A percentile compares a stretch with the other conserved stretches of the same genome.
These are phyloP conservation scores for Tachina fera DNA, from an alignment of 2,888 invertebrate species.

Conservation along the genomic window DNA sequence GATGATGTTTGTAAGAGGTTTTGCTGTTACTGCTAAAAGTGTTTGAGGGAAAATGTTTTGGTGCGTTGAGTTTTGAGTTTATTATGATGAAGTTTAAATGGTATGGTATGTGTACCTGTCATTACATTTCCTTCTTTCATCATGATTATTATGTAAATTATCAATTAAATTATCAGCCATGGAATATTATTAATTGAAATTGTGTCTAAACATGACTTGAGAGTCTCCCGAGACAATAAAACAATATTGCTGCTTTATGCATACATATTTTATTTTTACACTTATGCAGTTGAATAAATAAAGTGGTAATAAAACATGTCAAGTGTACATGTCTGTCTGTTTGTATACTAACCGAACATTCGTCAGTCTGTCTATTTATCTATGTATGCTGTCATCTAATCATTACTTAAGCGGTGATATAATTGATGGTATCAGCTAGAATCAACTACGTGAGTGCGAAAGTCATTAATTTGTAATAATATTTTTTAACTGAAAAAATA, in stretches of 20 bases:
- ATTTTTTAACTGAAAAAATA: slow-evolving; percentile 5
- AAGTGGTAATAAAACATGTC: slow-evolving; percentile 59
- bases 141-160: slow-evolving; percentile 67
- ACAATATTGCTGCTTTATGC: slow-evolving; percentile 3
- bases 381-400: slow-evolving; percentile 56
- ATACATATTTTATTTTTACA: slow-evolving; percentile 12
- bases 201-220: slow-evolving; percentile 60
- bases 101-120: slow-evolving; percentile 40
- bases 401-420: slow-evolving; percentile 59
- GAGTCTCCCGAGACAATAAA: slow-evolving; percentile 39
- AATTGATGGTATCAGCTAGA: slow-evolving; percentile 66
- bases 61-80: slow-evolving; percentile 27
- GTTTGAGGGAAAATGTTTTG: slow-evolving; percentile 15
- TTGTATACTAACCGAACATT: neutral
- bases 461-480: slow-evolving; percentile 56
- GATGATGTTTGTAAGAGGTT: slow-evolving; percentile 14
- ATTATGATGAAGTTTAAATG: slow-evolving; percentile 11
- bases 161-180: slow-evolving; percentile 69
- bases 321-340: slow-evolving; percentile 32
- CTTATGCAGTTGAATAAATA: slow-evolving; percentile 20
- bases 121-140: slow-evolving; percentile 50
- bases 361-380: slow-evolving; percentile 36
- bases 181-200: slow-evolving; percentile 67
- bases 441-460: slow-evolving; percentile 40
- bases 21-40: slow-evolving; percentile 3